Evolutionary conservation across 2,113 vertebrate genomes (phyloP).

Genomic region (Hirundichthys speculiger): DNA sequence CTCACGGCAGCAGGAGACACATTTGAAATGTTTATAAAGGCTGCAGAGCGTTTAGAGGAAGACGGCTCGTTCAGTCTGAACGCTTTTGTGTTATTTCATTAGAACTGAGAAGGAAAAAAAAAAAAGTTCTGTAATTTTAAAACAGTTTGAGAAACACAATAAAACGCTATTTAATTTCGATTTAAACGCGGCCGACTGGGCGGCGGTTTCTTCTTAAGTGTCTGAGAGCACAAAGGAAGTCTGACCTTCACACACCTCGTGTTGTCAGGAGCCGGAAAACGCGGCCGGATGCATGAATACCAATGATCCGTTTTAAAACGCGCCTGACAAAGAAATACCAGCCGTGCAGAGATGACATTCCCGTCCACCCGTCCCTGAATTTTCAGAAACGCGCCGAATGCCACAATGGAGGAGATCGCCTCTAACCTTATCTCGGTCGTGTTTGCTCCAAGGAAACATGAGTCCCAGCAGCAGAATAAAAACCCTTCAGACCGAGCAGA

Average conservation of each 20-base stretch:
- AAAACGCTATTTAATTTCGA: slow-evolving; percentile 15
- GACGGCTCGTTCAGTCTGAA: no score
- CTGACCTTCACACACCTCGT: slow-evolving; percentile 40
- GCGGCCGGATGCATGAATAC: slow-evolving; percentile 31
- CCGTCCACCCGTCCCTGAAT: slow-evolving; percentile 19
- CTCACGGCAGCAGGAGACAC: no score
- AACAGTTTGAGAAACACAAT: slow-evolving; percentile 37
- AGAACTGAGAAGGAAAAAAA: no score
- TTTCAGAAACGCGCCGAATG: slow-evolving; percentile 25
- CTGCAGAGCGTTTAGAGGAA: no score
- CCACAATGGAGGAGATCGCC: slow-evolving; percentile 27
- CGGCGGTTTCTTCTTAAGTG: slow-evolving; percentile 18
- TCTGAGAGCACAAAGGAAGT: slow-evolving; percentile 16
- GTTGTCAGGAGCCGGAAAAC: slow-evolving; percentile 16
- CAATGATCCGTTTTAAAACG: slow-evolving; percentile 42
- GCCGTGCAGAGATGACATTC: slow-evolving; percentile 28
- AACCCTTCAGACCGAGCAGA: slow-evolving; percentile 37
- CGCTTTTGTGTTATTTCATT: slow-evolving; percentile 24
- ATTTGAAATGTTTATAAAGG: no score
- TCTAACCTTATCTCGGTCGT: slow-evolving; percentile 30
- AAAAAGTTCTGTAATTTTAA: background rate
- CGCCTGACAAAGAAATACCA: slow-evolving; percentile 34
- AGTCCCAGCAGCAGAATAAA: slow-evolving; percentile 32
- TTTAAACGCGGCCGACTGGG: background rate
- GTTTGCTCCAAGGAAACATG: slow-evolving; percentile 43